Base-by-base conservation (phyloP, 2,888 invertebrate genomes). In the Rhimphoctona megacephalus region DNA sequence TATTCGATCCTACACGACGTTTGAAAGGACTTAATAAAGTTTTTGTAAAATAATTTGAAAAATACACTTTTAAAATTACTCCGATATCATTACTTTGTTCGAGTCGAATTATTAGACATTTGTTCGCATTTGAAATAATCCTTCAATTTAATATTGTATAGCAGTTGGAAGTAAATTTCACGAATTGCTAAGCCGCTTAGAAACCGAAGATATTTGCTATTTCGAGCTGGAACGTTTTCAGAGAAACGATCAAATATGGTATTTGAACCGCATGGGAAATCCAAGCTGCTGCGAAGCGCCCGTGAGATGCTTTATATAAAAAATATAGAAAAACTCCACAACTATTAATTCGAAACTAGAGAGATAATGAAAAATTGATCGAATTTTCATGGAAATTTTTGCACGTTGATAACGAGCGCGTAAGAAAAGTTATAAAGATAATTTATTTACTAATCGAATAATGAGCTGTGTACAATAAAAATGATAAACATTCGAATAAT, bases 391-490 rank as follows among this genome's bases (percentile, higher is more conserved):
- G 61, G 61, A 61, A 61, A 30, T 6, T 61, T 61, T 61, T 4
- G 30, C 30, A 61, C 30, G 30, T 22, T 7, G 61, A 61, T 61
- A 61, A 61, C 30, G 14, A 61, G 61, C 61, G 17, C 61, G 17
- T 61, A 30, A 61, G 61, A 61, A 61, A 61, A 30, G 6, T 61
- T 61, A 25, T 61, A 61, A 30, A 61, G 61, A 61, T 61, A 6
- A 61, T 61, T 61, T 17, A 61, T 61, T 61, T 30, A 30, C 30
- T n/a, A n/a, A n/a, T 61, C 61, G 61, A 30, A 30, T 17, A 30
- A 61, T 14, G 61, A 33, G 25, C 30, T 30, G 19, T 30, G 46
- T 33, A 39, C 33, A 52, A 14, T 19, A 72, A 52, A 30, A 72
- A 33, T n/a, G 19, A 52, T 52, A n/a, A 39, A 69, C 43, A 25